Conservation (phyloP, 92 coral and sea anemone genomes). For the Diadumene lineata region DNA sequence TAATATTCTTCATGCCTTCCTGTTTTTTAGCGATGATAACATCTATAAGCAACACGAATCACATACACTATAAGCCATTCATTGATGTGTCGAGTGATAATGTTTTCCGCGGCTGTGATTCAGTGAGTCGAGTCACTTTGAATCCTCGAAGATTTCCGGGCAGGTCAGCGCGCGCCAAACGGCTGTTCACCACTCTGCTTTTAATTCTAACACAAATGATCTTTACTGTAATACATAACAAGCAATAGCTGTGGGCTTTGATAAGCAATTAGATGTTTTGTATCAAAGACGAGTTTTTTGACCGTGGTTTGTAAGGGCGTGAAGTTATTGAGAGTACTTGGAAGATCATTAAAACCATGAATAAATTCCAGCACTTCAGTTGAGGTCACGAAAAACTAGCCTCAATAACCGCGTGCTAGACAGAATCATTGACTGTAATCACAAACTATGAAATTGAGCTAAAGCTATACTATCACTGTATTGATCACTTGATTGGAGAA, state of each 20-base stretch:
- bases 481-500: not conserved
- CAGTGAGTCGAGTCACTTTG: not conserved
- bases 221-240: not conserved
- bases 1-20: slow-evolving; percentile 11
- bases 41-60: slow-evolving; percentile 8
- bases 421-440: too few species aligned
- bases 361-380: slow-evolving; percentile 5
- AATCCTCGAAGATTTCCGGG: slow-evolving; percentile 32
- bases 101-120: slow-evolving; percentile 36
- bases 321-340: slow-evolving; percentile 1
- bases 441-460: too few species aligned
- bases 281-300: not conserved
- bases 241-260: not conserved
- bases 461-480: too few species aligned
- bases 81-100: slow-evolving; percentile 27
- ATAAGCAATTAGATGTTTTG: not conserved
- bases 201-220: not conserved
- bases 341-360: not conserved
- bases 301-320: slow-evolving; percentile 16
- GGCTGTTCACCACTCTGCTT: slow-evolving; percentile 15
- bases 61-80: slow-evolving; percentile 7
- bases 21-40: slow-evolving; percentile 24
- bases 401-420: not conserved
- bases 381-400: slow-evolving; percentile 10
- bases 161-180: not conserved